Conservation (phyloP, 1,140 invertebrate species). For the Pteromalus puparum region DNA sequence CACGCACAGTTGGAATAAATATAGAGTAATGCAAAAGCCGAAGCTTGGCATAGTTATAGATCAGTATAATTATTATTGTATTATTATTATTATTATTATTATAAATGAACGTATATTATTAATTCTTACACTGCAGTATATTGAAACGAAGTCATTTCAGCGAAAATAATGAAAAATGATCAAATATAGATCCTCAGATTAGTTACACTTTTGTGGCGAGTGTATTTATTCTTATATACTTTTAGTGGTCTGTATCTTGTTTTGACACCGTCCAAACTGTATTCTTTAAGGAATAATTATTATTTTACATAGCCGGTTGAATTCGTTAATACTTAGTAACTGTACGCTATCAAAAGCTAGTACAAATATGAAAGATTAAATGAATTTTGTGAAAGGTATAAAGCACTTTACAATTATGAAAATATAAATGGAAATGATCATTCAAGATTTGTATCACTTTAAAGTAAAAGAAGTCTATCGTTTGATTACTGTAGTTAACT, state of each 20-base stretch:
- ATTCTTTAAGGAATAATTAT: background rate
- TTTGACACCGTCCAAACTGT: constrained; percentile 4
- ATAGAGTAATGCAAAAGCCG: constrained; percentile 37
- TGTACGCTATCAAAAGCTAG: no score
- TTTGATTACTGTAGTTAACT: no score
- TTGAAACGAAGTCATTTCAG: background rate
- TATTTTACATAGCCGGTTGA: background rate
- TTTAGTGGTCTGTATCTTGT: background rate
- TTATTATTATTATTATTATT: background rate
- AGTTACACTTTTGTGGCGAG: background rate
- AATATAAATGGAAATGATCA: background rate
- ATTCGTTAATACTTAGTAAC: background rate
- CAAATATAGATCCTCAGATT: background rate
- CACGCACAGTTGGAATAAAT: constrained; percentile 55
- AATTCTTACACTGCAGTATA: no score
- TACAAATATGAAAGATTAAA: no score
- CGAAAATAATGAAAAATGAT: background rate
- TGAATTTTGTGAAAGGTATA: background rate
- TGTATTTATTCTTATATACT: background rate
- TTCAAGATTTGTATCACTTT: background rate
- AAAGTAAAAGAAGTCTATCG: no score
- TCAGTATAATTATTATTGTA: constrained; percentile 20
- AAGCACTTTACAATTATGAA: background rate
- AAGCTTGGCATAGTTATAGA: constrained; percentile 12
- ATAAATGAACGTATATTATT: background rate